Base-by-base conservation (phyloP, 2,888 invertebrate species). In the Rhamphomyia laevipes region DNA sequence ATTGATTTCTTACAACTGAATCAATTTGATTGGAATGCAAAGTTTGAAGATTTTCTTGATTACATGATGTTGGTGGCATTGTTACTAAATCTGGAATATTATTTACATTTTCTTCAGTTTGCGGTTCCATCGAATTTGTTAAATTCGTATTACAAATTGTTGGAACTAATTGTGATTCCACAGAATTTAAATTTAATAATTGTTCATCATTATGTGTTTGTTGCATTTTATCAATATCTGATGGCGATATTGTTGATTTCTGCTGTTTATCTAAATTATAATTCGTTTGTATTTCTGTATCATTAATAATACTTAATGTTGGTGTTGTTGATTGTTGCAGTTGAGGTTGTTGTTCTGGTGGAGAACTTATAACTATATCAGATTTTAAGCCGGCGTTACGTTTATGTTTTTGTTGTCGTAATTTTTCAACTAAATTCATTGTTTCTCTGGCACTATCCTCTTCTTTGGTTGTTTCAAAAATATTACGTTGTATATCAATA, bases 361-460 rank as follows among this genome's bases (percentile, higher is more conserved):
- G 16, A 12, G 44, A 7, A 13, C n/a, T 18, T 33, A 21, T 31
- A 33, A 31, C 11, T 13, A 35, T 9, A 35, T 17, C 33, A 12
- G 43, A 35, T 13, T 23, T 35, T n/a, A n/a, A 13, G 13, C 42
- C 42, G 27, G 42, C 27, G 9, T 15, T 21, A 48, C 54, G 61
- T 51, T 66, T 68, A 2, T 63, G 75, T 77, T 59, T 85, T 73
- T 61, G 82, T 81, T 76, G 77, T 45, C 90, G 75, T 16, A 92
- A 71, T 61, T 91, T 87, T 62, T 90, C 87, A 5, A 92, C 86
- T 27, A 92, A 73, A 70, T 88, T 84, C 52, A 86, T 72, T 0
- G 91, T 91, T 64, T 88, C 90, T 53, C 86, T 76, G 0, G 86
- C 85, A 58, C 85, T 77, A 59, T 86, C 85, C 65, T 90, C 90